Percentiles rank a stretch among this genome's conserved stretches.
Evolutionary conservation across 2,888 invertebrate species (phyloP).

Genomic region (Aleiodes testaceus): DNA sequence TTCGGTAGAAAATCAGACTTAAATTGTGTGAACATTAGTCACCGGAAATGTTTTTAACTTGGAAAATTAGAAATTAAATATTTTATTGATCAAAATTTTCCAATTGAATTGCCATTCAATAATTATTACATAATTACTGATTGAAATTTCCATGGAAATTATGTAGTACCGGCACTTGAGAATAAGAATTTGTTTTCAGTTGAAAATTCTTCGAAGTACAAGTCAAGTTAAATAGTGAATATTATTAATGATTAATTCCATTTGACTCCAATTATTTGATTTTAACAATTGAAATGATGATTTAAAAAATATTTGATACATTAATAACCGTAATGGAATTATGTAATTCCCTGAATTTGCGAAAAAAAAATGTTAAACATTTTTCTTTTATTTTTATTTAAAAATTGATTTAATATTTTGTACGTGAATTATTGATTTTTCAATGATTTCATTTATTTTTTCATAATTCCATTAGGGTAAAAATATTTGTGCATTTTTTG

Average conservation of each 20-base stretch:
- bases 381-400: conserved; percentile 6
- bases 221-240: background rate
- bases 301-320: background rate
- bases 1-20: conserved; percentile 51
- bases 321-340: conserved; percentile 4
- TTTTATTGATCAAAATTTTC: too few relatives aligned
- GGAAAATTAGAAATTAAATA: too few relatives aligned
- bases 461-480: conserved; percentile 21
- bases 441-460: background rate
- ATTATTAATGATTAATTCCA: too few relatives aligned
- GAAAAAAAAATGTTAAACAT: conserved; percentile 2
- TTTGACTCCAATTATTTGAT: background rate
- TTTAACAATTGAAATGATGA: background rate
- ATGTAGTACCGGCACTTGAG: background rate
- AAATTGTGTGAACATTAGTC: conserved; percentile 20
- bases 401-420: conserved; percentile 8
- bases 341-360: conserved; percentile 6
- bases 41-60: too few relatives aligned
- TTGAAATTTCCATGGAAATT: background rate
- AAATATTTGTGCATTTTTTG: conserved; percentile 37
- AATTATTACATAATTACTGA: background rate
- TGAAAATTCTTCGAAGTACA: too few relatives aligned
- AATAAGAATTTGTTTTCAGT: background rate
- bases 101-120: too few relatives aligned
- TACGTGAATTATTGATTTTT: background rate